Evolutionary conservation across 2,797 vertebrate genomes (phyloP).

Genomic region (Mustela erminea): DNA sequence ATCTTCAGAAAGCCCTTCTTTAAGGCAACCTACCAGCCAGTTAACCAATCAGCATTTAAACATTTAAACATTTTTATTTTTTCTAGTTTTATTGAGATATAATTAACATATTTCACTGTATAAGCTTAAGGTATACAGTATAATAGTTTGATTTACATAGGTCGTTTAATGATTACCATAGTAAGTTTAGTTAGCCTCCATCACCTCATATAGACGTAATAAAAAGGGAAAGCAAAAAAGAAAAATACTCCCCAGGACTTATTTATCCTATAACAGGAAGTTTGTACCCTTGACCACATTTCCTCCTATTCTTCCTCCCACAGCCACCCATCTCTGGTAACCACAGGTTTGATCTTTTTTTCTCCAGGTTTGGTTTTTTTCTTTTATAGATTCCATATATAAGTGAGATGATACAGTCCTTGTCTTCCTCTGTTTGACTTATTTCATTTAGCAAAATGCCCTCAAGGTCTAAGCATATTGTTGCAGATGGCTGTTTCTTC

Average conservation of each 20-base stretch:
- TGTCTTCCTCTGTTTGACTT: background rate
- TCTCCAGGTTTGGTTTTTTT: background rate
- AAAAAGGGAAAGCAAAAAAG: background rate
- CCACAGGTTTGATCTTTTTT: background rate
- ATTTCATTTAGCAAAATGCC: background rate
- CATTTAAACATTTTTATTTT: background rate
- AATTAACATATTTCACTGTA: background rate
- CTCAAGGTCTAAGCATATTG: background rate
- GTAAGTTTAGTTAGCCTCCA: background rate
- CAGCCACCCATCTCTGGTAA: background rate
- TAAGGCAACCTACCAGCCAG: background rate
- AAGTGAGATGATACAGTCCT: background rate
- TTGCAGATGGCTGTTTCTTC: background rate
- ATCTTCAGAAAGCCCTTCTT: background rate
- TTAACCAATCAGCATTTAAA: background rate
- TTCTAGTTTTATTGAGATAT: background rate
- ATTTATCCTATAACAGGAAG: background rate
- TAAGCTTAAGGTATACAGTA: background rate
- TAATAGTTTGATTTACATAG: background rate
- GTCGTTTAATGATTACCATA: background rate
- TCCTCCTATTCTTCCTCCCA: background rate
- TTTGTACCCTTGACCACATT: background rate
- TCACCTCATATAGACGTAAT: background rate
- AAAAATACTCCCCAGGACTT: background rate
- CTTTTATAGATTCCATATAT: background rate